Conservation (phyloP, 2,888 invertebrate genomes). For the Oxytorus armatus region DNA sequence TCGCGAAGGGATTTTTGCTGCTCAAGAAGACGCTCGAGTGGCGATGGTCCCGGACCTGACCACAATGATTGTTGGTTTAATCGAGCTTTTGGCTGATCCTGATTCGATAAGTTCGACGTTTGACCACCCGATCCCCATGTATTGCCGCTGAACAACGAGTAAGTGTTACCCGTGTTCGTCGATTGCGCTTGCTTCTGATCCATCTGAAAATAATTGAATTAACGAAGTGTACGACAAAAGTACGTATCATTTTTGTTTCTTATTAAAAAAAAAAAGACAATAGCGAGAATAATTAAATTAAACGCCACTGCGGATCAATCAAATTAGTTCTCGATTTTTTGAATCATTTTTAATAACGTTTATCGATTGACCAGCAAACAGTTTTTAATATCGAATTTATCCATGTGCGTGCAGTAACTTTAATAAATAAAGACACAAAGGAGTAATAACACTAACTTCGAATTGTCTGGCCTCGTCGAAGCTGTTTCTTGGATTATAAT, state of each 20-base stretch:
- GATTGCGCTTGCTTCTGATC: constrained; percentile 82
- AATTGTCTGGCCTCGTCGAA: constrained; percentile 76
- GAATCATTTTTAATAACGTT: no score
- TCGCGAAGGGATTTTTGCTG: constrained; percentile 90
- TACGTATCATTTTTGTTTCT: constrained; percentile 16
- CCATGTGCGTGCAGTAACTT: no score
- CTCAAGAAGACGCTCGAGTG: constrained; percentile 91
- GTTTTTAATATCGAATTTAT: no score
- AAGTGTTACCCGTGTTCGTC: constrained; percentile 83
- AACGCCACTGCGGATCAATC: no score
- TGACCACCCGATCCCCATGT: constrained; percentile 76
- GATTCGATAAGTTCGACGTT: constrained; percentile 72
- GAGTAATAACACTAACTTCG: constrained; percentile 73
- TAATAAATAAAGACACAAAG: constrained; percentile 14
- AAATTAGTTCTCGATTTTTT: no score
- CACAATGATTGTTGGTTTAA: constrained; percentile 88
- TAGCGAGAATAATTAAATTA: no score
- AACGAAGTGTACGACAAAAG: not conserved
- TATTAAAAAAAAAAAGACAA: no score
- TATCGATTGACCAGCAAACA: no score
- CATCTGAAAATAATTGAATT: constrained; percentile 76
- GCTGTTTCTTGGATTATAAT: constrained; percentile 73
- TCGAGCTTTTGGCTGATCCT: constrained; percentile 77
- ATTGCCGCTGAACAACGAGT: constrained; percentile 86
- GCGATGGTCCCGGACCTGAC: constrained; percentile 92